A percentile compares a stretch with the other conserved stretches of the same genome.
These are phyloP conservation scores for Cepphus grylle DNA, from an alignment of 2,113 vertebrate species.

Conservation along the genomic window DNA sequence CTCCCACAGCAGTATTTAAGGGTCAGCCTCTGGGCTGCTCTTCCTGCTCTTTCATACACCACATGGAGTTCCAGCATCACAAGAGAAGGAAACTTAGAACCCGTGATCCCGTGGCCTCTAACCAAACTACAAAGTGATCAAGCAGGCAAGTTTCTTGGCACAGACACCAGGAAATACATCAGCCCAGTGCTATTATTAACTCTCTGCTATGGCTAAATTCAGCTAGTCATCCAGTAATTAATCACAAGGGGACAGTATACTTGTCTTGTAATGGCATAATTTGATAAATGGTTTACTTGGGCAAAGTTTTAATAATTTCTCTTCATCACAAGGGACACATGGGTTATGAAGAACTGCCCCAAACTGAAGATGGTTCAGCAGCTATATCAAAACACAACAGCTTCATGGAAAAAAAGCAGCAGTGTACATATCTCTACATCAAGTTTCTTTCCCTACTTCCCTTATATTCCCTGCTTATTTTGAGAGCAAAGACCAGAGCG, in stretches of 20 bases:
- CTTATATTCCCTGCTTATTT: neutral
- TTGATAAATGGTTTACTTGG: neutral
- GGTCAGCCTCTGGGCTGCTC: neutral
- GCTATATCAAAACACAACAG: neutral
- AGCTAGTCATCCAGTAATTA: neutral
- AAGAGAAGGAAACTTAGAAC: neutral
- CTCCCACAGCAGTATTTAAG: neutral
- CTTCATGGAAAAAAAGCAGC: neutral
- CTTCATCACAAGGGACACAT: neutral
- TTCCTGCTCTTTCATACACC: neutral
- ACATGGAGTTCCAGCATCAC: neutral
- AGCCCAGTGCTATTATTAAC: neutral
- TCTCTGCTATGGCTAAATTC: neutral
- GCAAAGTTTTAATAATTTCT: neutral
- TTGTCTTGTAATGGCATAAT: neutral
- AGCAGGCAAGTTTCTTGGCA: neutral
- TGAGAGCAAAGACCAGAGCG: neutral
- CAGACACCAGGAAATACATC: neutral
- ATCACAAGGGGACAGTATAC: neutral
- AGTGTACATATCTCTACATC: rapidly evolving
- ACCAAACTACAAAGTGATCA: neutral
- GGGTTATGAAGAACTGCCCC: neutral
- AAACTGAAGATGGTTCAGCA: neutral
- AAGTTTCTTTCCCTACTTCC: neutral
- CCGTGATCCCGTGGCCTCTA: neutral